Evolutionary conservation across 2,797 vertebrate genomes (phyloP).

Genomic region (Fratercula arctica): DNA sequence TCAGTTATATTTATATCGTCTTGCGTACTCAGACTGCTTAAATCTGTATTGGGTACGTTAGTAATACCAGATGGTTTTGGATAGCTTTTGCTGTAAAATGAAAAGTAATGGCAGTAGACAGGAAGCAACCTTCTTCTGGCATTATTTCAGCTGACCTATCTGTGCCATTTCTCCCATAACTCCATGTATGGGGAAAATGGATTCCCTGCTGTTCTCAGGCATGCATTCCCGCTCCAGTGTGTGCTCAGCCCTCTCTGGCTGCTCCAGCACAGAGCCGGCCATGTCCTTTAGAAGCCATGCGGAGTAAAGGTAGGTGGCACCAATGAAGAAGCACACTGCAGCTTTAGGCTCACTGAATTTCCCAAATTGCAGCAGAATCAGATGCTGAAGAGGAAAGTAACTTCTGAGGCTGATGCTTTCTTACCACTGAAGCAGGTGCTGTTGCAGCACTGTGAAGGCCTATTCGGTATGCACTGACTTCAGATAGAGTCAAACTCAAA

Average conservation of each 20-base stretch:
- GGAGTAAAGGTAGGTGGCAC: neutral
- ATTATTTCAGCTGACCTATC: conserved; percentile 55
- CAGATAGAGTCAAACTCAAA: neutral
- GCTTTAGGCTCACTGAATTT: neutral
- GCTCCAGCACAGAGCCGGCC: neutral
- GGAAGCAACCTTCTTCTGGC: conserved; percentile 30
- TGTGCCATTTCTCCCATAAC: conserved; percentile 43
- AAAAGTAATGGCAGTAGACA: conserved; percentile 33
- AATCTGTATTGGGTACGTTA: conserved; percentile 44
- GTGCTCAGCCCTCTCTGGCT: neutral
- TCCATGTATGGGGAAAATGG: conserved; percentile 46
- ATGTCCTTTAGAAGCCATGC: neutral
- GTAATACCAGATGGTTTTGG: conserved; percentile 61
- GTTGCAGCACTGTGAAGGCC: neutral
- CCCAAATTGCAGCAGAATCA: neutral
- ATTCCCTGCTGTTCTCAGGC: conserved; percentile 11
- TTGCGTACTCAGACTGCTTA: conserved; percentile 48
- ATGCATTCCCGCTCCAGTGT: fast-evolving
- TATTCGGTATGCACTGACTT: neutral
- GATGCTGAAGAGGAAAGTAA: neutral
- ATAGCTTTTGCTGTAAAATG: conserved; percentile 19
- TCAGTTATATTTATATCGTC: conserved; percentile 56
- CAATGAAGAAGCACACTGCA: neutral
- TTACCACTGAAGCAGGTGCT: neutral
- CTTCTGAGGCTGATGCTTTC: neutral